These are phyloP conservation scores for Oreotrochilus melanogaster DNA, from an alignment of 2,113 vertebrate species.

Conservation along the genomic window DNA sequence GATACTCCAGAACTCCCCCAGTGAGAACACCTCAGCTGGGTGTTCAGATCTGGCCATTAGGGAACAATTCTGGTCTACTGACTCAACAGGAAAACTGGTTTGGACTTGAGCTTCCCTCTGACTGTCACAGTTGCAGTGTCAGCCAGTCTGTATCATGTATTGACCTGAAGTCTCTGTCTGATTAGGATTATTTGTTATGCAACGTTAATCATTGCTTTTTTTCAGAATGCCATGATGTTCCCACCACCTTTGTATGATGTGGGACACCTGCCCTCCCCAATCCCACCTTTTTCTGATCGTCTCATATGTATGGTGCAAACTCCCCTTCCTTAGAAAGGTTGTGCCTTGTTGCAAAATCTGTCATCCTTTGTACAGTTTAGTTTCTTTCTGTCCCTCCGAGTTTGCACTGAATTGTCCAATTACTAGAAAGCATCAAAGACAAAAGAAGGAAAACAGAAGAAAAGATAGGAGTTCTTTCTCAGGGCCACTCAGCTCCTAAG, in stretches of 20 bases:
- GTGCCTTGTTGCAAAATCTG: background rate
- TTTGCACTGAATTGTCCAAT: background rate
- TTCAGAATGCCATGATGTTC: background rate
- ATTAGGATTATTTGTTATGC: background rate
- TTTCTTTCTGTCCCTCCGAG: background rate
- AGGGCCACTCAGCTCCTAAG: background rate
- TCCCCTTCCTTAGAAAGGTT: background rate
- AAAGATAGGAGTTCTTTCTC: background rate
- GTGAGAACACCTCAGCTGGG: background rate
- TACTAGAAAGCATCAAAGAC: background rate
- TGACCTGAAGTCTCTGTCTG: background rate
- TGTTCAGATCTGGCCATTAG: background rate
- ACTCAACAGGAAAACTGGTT: background rate
- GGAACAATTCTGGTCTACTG: background rate
- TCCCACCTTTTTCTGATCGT: background rate
- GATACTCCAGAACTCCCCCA: background rate
- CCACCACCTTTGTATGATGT: background rate
- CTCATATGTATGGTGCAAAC: background rate
- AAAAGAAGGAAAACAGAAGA: background rate
- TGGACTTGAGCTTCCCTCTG: background rate
- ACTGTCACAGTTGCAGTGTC: background rate
- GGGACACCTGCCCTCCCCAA: accelerated
- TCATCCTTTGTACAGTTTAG: background rate
- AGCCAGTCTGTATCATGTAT: background rate
- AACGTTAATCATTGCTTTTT: background rate